Evolutionary conservation across 2,113 vertebrate genomes (phyloP).

Genomic region (Gallinago undulata): DNA sequence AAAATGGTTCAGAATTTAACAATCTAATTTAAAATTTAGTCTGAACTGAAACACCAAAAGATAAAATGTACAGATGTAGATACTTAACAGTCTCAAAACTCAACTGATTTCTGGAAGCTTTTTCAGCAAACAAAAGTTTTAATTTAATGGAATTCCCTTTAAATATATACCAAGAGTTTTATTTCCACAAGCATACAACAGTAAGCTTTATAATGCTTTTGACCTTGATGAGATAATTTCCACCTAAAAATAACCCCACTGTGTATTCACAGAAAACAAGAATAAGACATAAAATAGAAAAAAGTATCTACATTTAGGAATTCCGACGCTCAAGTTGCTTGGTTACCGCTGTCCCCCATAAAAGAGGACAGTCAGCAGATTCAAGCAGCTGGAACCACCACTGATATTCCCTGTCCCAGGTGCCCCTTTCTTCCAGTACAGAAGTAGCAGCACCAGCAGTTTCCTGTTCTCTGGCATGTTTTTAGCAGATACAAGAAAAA

Average conservation of each 20-base stretch:
- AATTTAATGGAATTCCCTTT: not conserved
- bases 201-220: not conserved
- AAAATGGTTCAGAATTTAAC: not conserved
- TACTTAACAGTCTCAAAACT: not conserved
- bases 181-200: not conserved
- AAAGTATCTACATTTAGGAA: not conserved
- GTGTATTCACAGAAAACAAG: not conserved
- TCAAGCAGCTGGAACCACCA: not conserved
- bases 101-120: not conserved
- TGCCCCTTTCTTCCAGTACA: not conserved
- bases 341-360: not conserved
- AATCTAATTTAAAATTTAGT: not conserved
- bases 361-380: not conserved
- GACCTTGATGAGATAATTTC: not conserved
- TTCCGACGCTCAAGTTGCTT: not conserved
- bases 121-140: not conserved
- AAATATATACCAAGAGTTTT: not conserved
- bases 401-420: not conserved
- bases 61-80: not conserved
- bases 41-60: not conserved
- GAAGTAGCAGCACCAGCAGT: not conserved
- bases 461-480: not conserved
- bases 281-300: not conserved
- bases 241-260: not conserved
- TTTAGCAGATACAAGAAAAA: not conserved